Percentiles rank a stretch among this genome's conserved stretches.
Conservation (phyloP, 2,113 vertebrate genomes). For the Malurus elegans region DNA sequence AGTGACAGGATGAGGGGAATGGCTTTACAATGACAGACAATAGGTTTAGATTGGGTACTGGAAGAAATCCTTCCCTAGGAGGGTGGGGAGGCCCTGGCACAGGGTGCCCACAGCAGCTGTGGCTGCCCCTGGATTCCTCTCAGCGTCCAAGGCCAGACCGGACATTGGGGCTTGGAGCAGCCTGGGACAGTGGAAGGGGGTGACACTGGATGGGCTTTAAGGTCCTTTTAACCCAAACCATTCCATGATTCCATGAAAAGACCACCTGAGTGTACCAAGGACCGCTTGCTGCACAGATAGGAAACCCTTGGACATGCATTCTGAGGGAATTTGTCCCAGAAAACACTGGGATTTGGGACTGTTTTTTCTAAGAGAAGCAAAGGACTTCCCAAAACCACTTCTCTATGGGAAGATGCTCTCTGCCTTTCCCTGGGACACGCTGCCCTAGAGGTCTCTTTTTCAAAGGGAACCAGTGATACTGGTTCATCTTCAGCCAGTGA, state of each 20-base stretch:
- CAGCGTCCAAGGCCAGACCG: neutral
- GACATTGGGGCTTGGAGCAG: accelerated
- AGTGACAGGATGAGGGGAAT: accelerated
- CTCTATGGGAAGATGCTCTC: neutral
- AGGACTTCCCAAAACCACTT: neutral
- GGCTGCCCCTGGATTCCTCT: neutral
- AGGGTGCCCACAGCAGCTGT: neutral
- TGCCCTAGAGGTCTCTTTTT: neutral
- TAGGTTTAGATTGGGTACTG: neutral
- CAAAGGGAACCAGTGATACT: neutral
- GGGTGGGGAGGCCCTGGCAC: accelerated
- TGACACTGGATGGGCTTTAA: neutral
- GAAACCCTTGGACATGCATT: neutral
- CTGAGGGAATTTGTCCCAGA: neutral
- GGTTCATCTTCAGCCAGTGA: neutral
- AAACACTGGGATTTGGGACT: neutral
- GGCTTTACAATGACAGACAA: neutral
- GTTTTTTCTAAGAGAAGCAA: neutral
- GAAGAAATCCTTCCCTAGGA: neutral
- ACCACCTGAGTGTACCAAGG: accelerated
- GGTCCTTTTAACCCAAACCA: neutral
- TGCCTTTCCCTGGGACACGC: neutral
- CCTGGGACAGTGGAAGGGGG: accelerated
- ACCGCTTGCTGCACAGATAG: neutral
- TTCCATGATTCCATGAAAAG: neutral